Evolutionary conservation across 2,113 vertebrate genomes (phyloP).

Genomic region (Catharus bicknelli): DNA sequence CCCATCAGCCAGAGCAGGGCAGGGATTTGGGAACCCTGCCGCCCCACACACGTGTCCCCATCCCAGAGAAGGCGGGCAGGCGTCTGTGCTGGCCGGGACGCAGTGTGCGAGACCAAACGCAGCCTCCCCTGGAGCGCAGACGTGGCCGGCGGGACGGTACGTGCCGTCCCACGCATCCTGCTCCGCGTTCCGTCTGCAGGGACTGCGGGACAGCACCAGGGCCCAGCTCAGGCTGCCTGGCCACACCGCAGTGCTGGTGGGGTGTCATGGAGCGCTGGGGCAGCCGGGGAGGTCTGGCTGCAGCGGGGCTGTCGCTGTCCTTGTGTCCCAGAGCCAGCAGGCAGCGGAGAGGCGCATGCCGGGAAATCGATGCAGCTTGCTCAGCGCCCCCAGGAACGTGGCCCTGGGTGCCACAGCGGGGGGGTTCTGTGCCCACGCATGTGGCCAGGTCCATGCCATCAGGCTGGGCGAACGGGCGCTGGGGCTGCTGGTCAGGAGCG

Average conservation of each 20-base stretch:
- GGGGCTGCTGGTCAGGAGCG: not conserved
- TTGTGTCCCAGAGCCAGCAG: not conserved
- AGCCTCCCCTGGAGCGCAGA: not conserved
- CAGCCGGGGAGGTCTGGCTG: not conserved
- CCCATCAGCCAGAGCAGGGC: not conserved
- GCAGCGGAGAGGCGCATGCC: fast-evolving
- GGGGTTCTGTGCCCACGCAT: fast-evolving
- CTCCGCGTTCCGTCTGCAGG: not conserved
- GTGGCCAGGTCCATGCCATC: not conserved
- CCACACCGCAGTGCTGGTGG: fast-evolving
- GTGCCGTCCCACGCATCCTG: not conserved
- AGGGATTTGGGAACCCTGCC: not conserved
- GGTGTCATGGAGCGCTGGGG: not conserved
- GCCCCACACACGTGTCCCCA: not conserved
- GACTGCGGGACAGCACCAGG: not conserved
- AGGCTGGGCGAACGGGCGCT: fast-evolving
- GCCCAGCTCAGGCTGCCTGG: not conserved
- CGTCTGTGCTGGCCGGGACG: not conserved
- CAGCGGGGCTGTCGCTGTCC: not conserved
- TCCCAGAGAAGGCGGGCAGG: not conserved
- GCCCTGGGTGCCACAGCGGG: not conserved
- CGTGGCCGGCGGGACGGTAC: conserved; percentile 13
- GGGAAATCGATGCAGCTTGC: not conserved
- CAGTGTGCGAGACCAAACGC: not conserved
- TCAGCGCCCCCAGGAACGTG: not conserved